Evolutionary conservation across 1,140 invertebrate genomes (phyloP).

Genomic region (Drosophila pachea): DNA sequence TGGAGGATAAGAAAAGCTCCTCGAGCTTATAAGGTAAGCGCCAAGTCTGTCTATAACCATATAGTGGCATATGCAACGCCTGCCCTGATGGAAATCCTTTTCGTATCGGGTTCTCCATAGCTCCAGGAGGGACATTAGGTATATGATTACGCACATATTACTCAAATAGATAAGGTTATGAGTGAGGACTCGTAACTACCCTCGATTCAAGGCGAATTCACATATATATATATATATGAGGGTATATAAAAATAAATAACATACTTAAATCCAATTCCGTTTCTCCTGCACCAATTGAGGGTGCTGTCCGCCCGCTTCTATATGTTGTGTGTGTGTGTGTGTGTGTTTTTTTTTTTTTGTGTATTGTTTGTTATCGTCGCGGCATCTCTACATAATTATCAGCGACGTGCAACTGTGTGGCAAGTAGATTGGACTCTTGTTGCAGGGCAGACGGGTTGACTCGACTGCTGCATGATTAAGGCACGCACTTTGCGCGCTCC

Average conservation of each 20-base stretch:
- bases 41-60: too few relatives aligned
- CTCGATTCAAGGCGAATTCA: background rate
- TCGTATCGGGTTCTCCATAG: too few relatives aligned
- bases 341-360: too few relatives aligned
- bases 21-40: background rate
- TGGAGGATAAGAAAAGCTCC: background rate
- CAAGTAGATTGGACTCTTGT: conserved; percentile 12
- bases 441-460: conserved; percentile 14
- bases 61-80: too few relatives aligned
- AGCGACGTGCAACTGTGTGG: conserved; percentile 13
- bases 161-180: too few relatives aligned
- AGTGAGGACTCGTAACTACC: background rate
- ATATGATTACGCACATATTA: too few relatives aligned
- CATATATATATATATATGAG: too few relatives aligned
- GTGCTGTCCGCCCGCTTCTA: background rate
- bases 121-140: too few relatives aligned
- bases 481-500: conserved; percentile 34
- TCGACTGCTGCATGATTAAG: background rate
- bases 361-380: background rate
- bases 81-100: too few relatives aligned
- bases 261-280: background rate
- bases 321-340: too few relatives aligned
- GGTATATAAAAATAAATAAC: background rate
- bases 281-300: background rate
- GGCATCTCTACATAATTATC: conserved; percentile 4